phyloP scores from a whole-genome alignment of 2,797 vertebrate species.

The Cephalopachus bancanus region DNA sequence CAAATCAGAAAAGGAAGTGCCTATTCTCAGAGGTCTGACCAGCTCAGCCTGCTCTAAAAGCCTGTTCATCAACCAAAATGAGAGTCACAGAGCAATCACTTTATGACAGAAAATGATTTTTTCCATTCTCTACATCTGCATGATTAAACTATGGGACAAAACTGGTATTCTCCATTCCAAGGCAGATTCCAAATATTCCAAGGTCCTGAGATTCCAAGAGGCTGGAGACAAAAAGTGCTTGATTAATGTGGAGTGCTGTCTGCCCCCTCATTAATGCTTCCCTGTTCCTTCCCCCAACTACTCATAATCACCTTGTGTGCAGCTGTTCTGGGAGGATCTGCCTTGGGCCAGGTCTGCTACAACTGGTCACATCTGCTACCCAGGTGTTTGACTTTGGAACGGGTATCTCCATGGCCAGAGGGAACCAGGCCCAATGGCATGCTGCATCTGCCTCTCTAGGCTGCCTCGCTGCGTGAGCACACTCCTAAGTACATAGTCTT shows the following conservation, averaged over 20 bases:
- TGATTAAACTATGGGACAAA: conserved; percentile 63
- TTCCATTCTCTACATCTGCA: conserved; percentile 69
- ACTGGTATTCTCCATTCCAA: conserved; percentile 34
- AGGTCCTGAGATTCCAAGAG: conserved; percentile 63
- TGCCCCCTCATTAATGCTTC: not conserved
- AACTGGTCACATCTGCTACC: conserved; percentile 63
- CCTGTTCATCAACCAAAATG: not conserved
- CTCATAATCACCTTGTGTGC: conserved; percentile 41
- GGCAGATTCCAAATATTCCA: conserved; percentile 66
- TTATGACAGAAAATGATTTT: conserved; percentile 71
- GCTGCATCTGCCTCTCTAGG: not conserved
- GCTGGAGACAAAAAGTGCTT: conserved; percentile 33
- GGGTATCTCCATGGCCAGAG: conserved; percentile 13
- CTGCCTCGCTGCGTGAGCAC: not conserved
- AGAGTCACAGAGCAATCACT: not conserved
- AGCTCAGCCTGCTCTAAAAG: not conserved
- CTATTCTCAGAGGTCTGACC: not conserved
- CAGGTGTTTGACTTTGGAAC: conserved; percentile 65
- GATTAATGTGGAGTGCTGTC: conserved; percentile 61
- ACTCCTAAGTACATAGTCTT: not conserved
- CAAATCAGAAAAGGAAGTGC: not conserved
- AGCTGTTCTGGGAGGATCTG: conserved; percentile 58
- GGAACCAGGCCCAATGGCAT: not conserved
- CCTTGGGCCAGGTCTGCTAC: conserved; percentile 15
- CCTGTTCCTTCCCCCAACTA: not conserved